Conservation (phyloP, 2,113 vertebrate genomes). For the Petromus typicus region DNA sequence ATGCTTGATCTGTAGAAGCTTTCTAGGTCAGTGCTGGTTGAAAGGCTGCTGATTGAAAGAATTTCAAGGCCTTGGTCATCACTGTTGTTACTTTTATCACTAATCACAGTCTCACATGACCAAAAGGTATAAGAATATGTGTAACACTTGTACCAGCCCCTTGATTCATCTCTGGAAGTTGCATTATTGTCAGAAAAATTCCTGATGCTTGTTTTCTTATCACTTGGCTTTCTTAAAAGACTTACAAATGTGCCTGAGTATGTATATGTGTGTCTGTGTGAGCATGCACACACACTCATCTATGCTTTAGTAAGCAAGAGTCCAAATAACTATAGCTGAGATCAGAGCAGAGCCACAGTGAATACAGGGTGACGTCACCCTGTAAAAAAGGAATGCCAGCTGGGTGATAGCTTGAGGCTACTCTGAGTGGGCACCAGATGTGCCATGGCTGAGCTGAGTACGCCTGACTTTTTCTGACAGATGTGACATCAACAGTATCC, state of each 20-base stretch:
- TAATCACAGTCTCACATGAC: neutral
- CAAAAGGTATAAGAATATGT: neutral
- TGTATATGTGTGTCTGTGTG: rapidly evolving
- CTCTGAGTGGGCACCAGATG: neutral
- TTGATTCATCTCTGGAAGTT: neutral
- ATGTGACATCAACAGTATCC: constrained; percentile 60
- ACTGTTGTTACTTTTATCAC: neutral
- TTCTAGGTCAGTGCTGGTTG: neutral
- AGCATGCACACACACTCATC: neutral
- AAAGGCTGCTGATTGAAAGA: neutral
- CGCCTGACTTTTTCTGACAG: neutral
- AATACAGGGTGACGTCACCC: constrained; percentile 29
- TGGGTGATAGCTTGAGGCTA: constrained; percentile 39
- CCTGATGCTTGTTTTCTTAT: neutral
- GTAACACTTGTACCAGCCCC: neutral
- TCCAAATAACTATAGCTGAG: neutral
- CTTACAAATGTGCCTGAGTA: neutral
- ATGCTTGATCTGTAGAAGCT: neutral
- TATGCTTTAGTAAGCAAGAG: too few species aligned
- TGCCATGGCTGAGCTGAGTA: rapidly evolving
- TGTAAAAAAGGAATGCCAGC: constrained; percentile 19
- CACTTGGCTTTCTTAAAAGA: neutral
- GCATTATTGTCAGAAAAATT: neutral
- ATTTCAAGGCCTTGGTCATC: neutral
- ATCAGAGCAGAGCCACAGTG: neutral